These are phyloP conservation scores for Lucilia sericata DNA, from an alignment of 1,140 invertebrate species.

Conservation along the genomic window DNA sequence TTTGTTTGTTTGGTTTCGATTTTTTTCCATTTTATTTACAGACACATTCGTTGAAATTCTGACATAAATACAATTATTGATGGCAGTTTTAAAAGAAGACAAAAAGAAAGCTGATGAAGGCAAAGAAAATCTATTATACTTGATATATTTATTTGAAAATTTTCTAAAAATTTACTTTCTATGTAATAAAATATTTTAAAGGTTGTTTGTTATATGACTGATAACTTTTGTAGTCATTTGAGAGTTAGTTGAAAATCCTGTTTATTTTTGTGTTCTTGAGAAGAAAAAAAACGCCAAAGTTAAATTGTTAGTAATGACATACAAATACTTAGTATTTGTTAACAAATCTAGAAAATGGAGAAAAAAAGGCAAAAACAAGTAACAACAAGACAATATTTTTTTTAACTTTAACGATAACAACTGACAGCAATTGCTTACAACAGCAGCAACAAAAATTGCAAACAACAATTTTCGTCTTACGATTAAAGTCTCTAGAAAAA, in stretches of 20 bases:
- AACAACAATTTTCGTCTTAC: constrained; percentile 3
- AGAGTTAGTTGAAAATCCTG: neutral
- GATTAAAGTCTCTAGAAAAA: constrained; percentile 25
- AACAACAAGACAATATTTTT: neutral
- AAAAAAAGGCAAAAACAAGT: neutral
- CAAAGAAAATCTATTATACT: too few species aligned
- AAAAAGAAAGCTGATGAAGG: neutral
- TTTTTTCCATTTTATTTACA: neutral
- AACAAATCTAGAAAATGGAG: neutral
- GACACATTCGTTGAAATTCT: constrained; percentile 64
- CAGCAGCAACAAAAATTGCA: constrained; percentile 38
- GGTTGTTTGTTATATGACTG: neutral
- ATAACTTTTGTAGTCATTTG: neutral
- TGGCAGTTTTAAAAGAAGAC: constrained; percentile 43
- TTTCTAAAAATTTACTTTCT: neutral
- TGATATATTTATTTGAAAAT: too few species aligned
- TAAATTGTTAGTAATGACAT: constrained; percentile 40
- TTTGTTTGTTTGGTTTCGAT: neutral
- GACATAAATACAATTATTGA: constrained; percentile 68
- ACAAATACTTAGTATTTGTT: constrained; percentile 22
- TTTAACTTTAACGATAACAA: constrained; percentile 36
- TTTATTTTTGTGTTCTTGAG: too few species aligned
- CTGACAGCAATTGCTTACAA: constrained; percentile 65
- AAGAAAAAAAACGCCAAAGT: neutral
- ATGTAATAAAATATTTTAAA: neutral